A percentile compares a stretch with the other conserved stretches of the same genome.
Conservation (phyloP, 2,113 vertebrate genomes). For the sheep (Ovis aries) region ARS-UI_Ramb_v3.0 NC_056057.1:71012501-71013000, state of each 20-base stretch:
- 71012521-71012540: not conserved
- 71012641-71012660: not conserved
- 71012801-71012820: not conserved
- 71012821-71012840: not conserved
- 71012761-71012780: not conserved
- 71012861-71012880: not conserved
- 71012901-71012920: not conserved
- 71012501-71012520: not conserved
- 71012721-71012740: not conserved
- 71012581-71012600: not conserved
- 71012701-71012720: not conserved
- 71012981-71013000: not conserved
- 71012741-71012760: not conserved
- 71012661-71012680: not conserved
- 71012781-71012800: not conserved
- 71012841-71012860: not conserved
- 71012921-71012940: not conserved
- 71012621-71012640: not conserved
- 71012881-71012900: not conserved
- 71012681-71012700: not conserved
- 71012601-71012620: not conserved
- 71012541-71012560: not conserved
- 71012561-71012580: not conserved
- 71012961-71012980: not conserved
- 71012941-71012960: not conserved